phyloP scores from a whole-genome alignment of 2,797 vertebrate genomes.

The Bovichtus diacanthus region DNA sequence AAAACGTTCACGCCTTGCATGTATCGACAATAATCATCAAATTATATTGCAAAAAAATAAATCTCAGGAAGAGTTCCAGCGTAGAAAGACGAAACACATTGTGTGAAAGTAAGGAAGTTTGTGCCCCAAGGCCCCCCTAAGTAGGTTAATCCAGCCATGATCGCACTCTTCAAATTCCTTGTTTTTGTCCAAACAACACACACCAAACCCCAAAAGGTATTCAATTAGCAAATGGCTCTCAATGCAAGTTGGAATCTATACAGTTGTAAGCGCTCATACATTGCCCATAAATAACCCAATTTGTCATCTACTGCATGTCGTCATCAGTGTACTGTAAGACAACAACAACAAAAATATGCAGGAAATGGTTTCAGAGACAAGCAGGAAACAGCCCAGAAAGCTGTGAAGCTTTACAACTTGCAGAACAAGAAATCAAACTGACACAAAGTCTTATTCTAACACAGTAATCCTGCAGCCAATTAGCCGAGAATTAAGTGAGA shows the following conservation, averaged over 20 bases:
- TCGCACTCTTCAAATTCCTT: slow-evolving; percentile 18
- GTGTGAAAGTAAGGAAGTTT: no score
- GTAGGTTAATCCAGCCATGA: not conserved
- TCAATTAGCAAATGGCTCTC: not conserved
- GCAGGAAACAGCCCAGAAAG: slow-evolving; percentile 4
- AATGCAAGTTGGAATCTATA: not conserved
- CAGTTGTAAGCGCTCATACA: not conserved
- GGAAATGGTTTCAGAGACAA: not conserved
- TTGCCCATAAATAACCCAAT: not conserved
- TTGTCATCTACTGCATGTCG: not conserved
- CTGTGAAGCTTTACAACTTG: slow-evolving; percentile 19
- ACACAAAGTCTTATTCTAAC: slow-evolving; percentile 21
- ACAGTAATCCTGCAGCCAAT: slow-evolving; percentile 52
- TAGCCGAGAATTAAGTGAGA: slow-evolving; percentile 30
- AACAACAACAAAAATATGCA: not conserved
- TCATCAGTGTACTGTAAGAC: not conserved
- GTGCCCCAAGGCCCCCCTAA: not conserved
- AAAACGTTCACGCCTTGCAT: not conserved
- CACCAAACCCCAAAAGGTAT: not conserved
- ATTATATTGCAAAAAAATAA: no score
- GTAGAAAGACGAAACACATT: not conserved
- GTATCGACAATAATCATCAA: not conserved
- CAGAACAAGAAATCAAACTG: slow-evolving; percentile 30
- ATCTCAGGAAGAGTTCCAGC: not conserved
- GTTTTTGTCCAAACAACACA: slow-evolving; percentile 20